phyloP scores from a whole-genome alignment of 2,113 vertebrate species.

The Nettapus auritus region DNA sequence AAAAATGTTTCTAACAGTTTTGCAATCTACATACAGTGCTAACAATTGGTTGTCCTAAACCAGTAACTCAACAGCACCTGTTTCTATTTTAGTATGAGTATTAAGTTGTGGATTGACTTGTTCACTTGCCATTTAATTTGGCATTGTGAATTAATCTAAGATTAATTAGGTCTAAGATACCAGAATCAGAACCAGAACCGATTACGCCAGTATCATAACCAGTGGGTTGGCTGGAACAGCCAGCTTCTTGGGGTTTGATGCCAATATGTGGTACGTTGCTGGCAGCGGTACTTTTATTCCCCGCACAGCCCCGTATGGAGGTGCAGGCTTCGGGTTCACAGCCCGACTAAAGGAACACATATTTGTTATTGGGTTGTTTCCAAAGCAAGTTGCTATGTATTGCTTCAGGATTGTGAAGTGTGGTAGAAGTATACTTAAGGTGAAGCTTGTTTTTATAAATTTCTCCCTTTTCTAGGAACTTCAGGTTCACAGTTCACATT shows the following conservation, averaged over 20 bases:
- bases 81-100: not conserved
- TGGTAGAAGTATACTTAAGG: not conserved
- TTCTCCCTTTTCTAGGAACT: not conserved
- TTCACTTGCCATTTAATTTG: not conserved
- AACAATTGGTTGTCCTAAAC: not conserved
- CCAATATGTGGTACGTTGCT: fast-evolving
- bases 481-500: not conserved
- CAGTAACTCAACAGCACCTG: not conserved
- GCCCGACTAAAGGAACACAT: fast-evolving
- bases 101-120: not conserved
- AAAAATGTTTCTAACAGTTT: not conserved
- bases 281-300: not conserved
- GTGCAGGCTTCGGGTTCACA: too few relatives aligned
- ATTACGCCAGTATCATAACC: fast-evolving
- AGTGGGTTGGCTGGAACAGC: not conserved
- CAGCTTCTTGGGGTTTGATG: fast-evolving
- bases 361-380: fast-evolving
- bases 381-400: not conserved
- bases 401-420: not conserved
- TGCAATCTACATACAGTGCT: not conserved
- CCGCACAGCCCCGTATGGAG: fast-evolving
- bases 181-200: not conserved
- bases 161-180: not conserved
- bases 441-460: not conserved
- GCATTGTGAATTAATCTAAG: not conserved